Evolutionary conservation across 1,140 invertebrate genomes (phyloP), one percentile per base, ranked within the genome.

Genomic region (Rhagoletis zephyria): DNA sequence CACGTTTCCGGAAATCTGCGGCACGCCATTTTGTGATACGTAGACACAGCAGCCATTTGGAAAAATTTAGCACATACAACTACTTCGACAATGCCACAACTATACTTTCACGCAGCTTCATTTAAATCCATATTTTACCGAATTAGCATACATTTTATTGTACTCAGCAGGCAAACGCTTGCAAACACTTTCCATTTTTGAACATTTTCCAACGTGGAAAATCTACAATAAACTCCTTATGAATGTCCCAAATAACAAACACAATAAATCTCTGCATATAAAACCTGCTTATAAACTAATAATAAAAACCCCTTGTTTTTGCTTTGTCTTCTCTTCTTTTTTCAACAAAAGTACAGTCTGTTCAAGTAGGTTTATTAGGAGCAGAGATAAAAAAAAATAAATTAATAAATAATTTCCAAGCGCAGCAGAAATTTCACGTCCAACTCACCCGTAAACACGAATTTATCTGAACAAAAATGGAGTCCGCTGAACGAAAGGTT

Each of bases 381-480:
- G 74, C 74, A 81, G 74, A 81, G 74, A 77, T 74, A 74, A 48
- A 45, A 70, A 51, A 48, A 42, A 45, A n/a, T n/a, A 81, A 81
- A 81, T 30, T 81, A 56, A 16, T 12, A 19, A 81, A 56, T 56
- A 81, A 56, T 56, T 48, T 42, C 65, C 87, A 63, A 88, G 65
- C 42, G 64, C n/a, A 70, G 65, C 12, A 85, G 30, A 30, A 77
- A 86, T 45, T 70, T 56, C 65, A 86, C 87, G 87, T 88, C 87
- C 87, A 88, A 88, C 87, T 88, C 87, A 88, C 87, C 87, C 87
- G 85, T 42, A 88, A 70, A 70, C 85, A 88, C 87, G 85, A 86
- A 74, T 86, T 88, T 86, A 86, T 88, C 67, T 88, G 67, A 86
- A 61, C 65, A 60, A 74, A 70, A 40, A 48, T 60, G 5, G 14